phyloP scores from a whole-genome alignment of 2,113 vertebrate genomes.

The Sus scrofa region DNA sequence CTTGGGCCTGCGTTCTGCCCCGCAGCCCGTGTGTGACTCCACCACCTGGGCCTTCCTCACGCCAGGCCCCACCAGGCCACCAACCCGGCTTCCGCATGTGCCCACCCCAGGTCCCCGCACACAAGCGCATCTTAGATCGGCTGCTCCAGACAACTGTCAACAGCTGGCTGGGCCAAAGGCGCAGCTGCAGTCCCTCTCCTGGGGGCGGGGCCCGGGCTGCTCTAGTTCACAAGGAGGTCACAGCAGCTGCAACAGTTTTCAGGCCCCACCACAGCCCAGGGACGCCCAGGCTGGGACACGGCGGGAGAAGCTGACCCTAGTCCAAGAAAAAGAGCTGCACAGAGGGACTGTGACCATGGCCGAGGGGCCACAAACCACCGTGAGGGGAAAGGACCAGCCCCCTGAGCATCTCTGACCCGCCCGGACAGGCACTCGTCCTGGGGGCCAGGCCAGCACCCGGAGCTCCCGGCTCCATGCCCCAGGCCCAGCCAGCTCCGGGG shows the following conservation, averaged over 20 bases:
- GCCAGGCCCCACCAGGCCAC: neutral
- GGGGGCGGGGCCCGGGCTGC: slow-evolving; percentile 59
- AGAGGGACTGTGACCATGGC: neutral
- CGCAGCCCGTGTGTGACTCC: neutral
- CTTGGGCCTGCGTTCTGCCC: neutral
- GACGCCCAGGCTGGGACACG: neutral
- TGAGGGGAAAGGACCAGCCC: neutral
- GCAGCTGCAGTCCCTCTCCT: slow-evolving; percentile 58
- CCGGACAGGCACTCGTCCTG: accelerated
- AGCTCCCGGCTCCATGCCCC: accelerated
- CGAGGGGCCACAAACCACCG: neutral
- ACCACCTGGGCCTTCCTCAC: neutral
- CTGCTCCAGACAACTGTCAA: slow-evolving; percentile 27
- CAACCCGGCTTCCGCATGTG: neutral
- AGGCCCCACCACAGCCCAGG: neutral
- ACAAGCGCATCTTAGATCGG: neutral
- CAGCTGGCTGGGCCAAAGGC: slow-evolving; percentile 36
- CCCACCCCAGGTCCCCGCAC: neutral
- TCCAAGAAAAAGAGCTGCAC: neutral
- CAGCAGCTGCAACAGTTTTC: slow-evolving; percentile 33
- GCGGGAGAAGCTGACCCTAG: neutral
- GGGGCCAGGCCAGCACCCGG: accelerated
- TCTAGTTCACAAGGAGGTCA: slow-evolving; percentile 86
- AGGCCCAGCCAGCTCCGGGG: accelerated
- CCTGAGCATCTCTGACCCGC: accelerated